Evolutionary conservation across 2,113 vertebrate species (phyloP).

Genomic region (Lophotis ruficrista): DNA sequence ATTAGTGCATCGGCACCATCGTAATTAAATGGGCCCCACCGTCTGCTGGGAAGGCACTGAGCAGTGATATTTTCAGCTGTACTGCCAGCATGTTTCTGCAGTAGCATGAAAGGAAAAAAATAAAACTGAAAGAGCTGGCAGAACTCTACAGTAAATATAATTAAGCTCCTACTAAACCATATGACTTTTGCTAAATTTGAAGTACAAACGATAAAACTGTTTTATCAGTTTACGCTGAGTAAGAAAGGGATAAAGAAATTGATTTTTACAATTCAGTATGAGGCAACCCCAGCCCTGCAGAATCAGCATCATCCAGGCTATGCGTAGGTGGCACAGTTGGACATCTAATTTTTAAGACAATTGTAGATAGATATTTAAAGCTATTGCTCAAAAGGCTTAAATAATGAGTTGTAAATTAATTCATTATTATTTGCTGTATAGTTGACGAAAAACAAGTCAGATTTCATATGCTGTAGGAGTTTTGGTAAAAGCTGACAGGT

Average conservation of each 20-base stretch:
- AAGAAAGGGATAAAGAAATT: constrained; percentile 21
- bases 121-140: background rate
- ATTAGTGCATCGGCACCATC: background rate
- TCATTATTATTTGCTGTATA: background rate
- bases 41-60: background rate
- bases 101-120: background rate
- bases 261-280: background rate
- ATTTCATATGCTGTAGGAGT: background rate
- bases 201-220: background rate
- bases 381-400: background rate
- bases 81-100: background rate
- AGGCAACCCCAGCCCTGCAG: background rate
- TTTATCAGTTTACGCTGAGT: background rate
- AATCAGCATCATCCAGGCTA: background rate
- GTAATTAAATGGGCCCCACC: background rate
- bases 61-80: background rate
- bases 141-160: constrained; percentile 5
- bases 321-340: background rate
- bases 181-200: background rate
- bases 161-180: constrained; percentile 1
- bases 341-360: background rate
- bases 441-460: background rate
- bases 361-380: background rate
- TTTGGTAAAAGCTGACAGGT: background rate
- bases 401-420: background rate